phyloP scores from a whole-genome alignment of 2,113 vertebrate genomes.

The Nanorana parkeri region DNA sequence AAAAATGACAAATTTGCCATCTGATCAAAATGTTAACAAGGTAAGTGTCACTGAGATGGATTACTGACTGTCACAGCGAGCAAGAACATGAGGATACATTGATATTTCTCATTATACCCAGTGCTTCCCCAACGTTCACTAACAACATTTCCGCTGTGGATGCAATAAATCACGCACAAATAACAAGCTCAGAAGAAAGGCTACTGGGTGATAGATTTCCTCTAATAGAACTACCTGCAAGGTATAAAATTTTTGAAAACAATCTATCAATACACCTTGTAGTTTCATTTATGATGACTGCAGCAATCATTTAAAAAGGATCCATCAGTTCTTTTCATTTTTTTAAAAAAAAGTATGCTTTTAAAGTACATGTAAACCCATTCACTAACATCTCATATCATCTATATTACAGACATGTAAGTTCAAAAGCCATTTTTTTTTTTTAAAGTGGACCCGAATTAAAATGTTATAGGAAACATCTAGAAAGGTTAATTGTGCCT shows the following conservation, averaged over 20 bases:
- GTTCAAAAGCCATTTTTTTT: too few relatives aligned
- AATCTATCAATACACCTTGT: constrained; percentile 83
- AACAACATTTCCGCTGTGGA: constrained; percentile 81
- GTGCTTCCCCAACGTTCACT: constrained; percentile 81
- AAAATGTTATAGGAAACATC: too few relatives aligned
- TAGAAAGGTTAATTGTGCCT: too few relatives aligned
- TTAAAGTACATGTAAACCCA: too few relatives aligned
- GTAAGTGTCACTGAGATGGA: constrained; percentile 92
- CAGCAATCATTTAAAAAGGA: constrained; percentile 64
- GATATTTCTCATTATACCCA: constrained; percentile 89
- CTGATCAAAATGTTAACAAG: constrained; percentile 94
- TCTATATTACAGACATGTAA: too few relatives aligned
- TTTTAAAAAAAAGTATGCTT: too few relatives aligned
- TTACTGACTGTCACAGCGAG: constrained; percentile 82
- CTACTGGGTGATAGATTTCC: constrained; percentile 77
- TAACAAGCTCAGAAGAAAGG: constrained; percentile 77
- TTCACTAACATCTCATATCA: too few relatives aligned
- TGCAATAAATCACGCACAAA: constrained; percentile 86
- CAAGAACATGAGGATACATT: constrained; percentile 88
- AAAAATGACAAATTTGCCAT: constrained; percentile 89
- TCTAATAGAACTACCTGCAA: constrained; percentile 75
- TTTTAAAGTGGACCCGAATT: too few relatives aligned
- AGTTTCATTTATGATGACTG: background rate
- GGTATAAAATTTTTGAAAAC: constrained; percentile 82
- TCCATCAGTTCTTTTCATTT: too few relatives aligned